Evolutionary conservation across 2,113 vertebrate genomes (phyloP).

Genomic region (Illadopsis cleaveri): DNA sequence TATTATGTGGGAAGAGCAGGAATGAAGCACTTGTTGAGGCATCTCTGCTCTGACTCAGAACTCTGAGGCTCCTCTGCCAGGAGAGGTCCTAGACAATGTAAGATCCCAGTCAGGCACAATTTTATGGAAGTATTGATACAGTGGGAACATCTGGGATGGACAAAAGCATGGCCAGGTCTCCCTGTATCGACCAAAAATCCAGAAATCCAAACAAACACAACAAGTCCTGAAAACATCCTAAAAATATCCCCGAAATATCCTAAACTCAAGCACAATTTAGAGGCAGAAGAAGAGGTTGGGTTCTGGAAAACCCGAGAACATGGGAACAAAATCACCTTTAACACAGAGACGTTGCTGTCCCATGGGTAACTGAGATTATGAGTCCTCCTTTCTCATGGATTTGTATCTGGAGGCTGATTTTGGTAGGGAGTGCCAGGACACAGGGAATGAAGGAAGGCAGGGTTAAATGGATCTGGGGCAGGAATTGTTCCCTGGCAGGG

Average conservation of each 20-base stretch:
- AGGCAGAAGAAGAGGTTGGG: background rate
- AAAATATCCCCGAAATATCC: background rate
- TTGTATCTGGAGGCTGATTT: background rate
- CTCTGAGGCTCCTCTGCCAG: background rate
- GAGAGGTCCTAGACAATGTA: background rate
- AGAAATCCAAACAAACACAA: background rate
- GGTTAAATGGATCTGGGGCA: too few relatives aligned
- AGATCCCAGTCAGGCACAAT: background rate
- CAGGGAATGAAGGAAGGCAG: background rate
- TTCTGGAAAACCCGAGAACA: background rate
- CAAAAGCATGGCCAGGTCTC: background rate
- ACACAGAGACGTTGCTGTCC: background rate
- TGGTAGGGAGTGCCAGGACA: background rate
- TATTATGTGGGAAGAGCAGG: background rate
- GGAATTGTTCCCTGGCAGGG: too few relatives aligned
- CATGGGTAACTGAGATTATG: background rate
- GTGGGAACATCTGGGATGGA: background rate
- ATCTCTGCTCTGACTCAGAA: background rate
- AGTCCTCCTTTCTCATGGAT: background rate
- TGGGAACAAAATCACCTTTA: background rate
- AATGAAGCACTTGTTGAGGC: background rate
- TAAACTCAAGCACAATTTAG: background rate
- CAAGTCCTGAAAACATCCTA: background rate
- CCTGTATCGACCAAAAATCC: background rate
- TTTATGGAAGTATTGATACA: background rate